Conservation (phyloP, 2,888 invertebrate species). For the Tiphia femorata region DNA sequence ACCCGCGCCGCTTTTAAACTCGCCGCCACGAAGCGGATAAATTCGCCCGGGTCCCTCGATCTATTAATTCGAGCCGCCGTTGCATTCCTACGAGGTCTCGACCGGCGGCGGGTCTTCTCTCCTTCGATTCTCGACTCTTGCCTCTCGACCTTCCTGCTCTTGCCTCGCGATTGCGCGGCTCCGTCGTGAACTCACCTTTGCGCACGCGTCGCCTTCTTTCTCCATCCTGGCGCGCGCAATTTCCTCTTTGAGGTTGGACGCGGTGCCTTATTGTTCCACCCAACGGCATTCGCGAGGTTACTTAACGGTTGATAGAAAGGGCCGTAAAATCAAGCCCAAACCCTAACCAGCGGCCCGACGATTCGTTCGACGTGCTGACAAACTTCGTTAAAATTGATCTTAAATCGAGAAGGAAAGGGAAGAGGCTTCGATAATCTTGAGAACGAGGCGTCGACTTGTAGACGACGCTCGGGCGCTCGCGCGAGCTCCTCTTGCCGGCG, state of each 20-base stretch:
- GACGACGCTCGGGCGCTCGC: slow-evolving; percentile 19
- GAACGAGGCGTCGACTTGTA: slow-evolving; percentile 14
- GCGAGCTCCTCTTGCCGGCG: slow-evolving; percentile 7
- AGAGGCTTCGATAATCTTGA: slow-evolving; percentile 22
- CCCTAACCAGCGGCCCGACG: too few relatives aligned
- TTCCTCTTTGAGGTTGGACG: too few relatives aligned
- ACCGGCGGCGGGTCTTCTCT: slow-evolving; percentile 43
- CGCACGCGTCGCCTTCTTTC: too few relatives aligned
- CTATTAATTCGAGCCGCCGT: slow-evolving; percentile 66
- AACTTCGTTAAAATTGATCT: too few relatives aligned
- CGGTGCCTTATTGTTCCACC: too few relatives aligned
- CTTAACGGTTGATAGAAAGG: too few relatives aligned
- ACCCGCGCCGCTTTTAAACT: slow-evolving; percentile 61
- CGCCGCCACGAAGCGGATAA: slow-evolving; percentile 64
- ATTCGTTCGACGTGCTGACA: too few relatives aligned
- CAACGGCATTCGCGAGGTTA: too few relatives aligned
- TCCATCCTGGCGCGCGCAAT: too few relatives aligned
- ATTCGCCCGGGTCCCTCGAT: slow-evolving; percentile 65
- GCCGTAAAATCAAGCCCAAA: too few relatives aligned
- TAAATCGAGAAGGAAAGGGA: too few relatives aligned
- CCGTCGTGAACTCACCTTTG: not conserved
- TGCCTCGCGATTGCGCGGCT: slow-evolving; percentile 41
- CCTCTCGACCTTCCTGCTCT: slow-evolving; percentile 53
- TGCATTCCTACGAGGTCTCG: slow-evolving; percentile 61
- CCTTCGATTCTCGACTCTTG: too few relatives aligned